Evolutionary conservation across 2,888 invertebrate genomes (phyloP).

Genomic region (Calliopum simillimum): DNA sequence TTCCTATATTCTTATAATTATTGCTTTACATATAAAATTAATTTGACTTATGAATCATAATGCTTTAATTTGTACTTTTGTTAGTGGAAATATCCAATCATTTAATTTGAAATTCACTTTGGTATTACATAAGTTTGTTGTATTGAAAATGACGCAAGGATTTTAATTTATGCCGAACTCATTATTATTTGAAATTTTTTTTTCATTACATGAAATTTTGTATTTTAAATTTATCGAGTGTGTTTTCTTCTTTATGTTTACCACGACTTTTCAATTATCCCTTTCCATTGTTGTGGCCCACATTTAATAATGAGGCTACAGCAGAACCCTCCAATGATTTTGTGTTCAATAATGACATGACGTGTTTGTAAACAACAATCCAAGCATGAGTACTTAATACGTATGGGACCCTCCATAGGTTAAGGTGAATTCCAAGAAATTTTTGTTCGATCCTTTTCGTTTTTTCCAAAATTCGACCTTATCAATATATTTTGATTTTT

Average conservation of each 20-base stretch:
- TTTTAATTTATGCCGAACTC: constrained; percentile 11
- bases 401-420: no score
- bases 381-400: constrained; percentile 36
- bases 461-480: no score
- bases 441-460: no score
- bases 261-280: constrained; percentile 30
- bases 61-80: no score
- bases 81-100: not conserved
- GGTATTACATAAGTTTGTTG: not conserved
- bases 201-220: not conserved
- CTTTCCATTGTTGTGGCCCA: constrained; percentile 12
- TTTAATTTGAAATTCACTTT: not conserved
- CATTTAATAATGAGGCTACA: constrained; percentile 23
- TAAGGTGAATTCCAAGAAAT: no score
- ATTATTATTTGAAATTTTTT: no score
- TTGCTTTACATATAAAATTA: not conserved
- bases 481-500: no score
- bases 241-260: not conserved
- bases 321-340: constrained; percentile 21
- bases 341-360: constrained; percentile 41
- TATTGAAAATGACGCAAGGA: constrained; percentile 18
- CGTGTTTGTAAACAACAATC: constrained; percentile 25
- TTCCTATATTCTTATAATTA: not conserved
- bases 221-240: not conserved
- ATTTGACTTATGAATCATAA: constrained; percentile 15